Base-by-base conservation (phyloP, 64 coral and sea anemone genomes). In the Platygyra sinensis region DNA sequence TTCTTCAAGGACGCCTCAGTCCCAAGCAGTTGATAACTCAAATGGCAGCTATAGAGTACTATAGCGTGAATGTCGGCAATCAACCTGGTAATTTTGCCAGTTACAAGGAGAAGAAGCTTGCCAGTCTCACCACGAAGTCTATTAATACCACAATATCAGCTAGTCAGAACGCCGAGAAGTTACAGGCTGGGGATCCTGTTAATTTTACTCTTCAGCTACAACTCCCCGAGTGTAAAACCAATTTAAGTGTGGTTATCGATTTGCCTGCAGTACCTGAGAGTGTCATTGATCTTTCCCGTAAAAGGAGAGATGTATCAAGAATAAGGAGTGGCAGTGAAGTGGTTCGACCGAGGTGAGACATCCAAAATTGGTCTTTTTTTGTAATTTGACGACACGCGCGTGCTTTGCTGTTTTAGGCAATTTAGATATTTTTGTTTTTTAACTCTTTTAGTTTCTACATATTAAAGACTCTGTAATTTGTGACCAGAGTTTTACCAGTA, bases 161-260 rank as follows among this genome's bases (percentile, higher is more conserved):
- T n/a, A 86, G 78, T 54, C 22, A 62, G 19, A 94, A 87, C n/a
- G 89, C 85, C 2, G 74, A 90, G 59, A 88, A 55, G 19, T 60
- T 97, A 25, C 57, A 86, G 60, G 91, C 95, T 52, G 95, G 95
- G 17, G 87, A 97, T 80, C 71, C 79, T 28, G 64, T 97, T n/a
- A 85, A 91, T 74, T 91, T 94, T 30, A 88, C 64, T 19, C 27
- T 97, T 55, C 60, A 24, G 12, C 65, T 94, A 71, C 57, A 77
- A 28, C 80, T 97, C 14, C 95, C 95, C n/a, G 95, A 97, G 27
- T 94, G 95, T 87, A 15, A 78, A 39, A 97, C 95, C 30, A 77
- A 27, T 10, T 73, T 97, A 29, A 82, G 60, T 50, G 87, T 94
- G 12, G 46, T 55, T 16, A 52, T 97, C 50, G 28, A 77, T 31